Evolutionary conservation across 2,797 vertebrate species (phyloP), one percentile per base, ranked within the genome.

Genomic region (Spinus pinus): DNA sequence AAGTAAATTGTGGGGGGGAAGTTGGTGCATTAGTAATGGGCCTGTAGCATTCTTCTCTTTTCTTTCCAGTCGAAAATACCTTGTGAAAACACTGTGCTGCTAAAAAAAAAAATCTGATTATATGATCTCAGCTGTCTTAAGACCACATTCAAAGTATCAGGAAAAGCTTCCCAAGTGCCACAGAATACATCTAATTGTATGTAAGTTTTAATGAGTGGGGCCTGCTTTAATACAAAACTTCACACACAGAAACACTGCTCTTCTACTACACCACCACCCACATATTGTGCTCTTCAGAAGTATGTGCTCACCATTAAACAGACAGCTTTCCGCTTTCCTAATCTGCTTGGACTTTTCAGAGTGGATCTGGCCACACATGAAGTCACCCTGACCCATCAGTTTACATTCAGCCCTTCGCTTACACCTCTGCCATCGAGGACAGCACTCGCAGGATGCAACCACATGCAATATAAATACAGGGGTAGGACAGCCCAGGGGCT

Each of bases 331-430:
- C 1, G 0, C 80, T 90, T 71, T 51, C 70, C 70, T 93, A 69
- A 83, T 56, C 66, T 46, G 47, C 82, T 90, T 58, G 47, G 77
- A 49, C 87, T 90, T 84, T 54, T 28, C 20, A 2, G 58, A 88
- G 82, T 56, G 66, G 70, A 75, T 90, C 11, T 86, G 91, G 58
- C 79, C 92, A 96, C 91, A 93, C 85, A 86, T 58, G 81, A 33
- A 95, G 93, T 69, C 74, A 30, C n/a, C 20, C n/a, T 6, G 42
- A 37, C 35, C 31, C 37, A 41, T 18, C 35, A 23, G 65, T 64
- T 96, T 78, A 80, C 69, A n/a, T 88, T 51, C 54, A 75, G 25
- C 44, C 57, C 35, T 91, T 62, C 0, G 2, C 83, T 94, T 64
- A 28, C 37, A 69, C 51, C 58, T 78, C 75, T 64, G 31, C 15